Base-by-base conservation (phyloP, 1,140 invertebrate genomes). In the Drosophila tristis region DNA sequence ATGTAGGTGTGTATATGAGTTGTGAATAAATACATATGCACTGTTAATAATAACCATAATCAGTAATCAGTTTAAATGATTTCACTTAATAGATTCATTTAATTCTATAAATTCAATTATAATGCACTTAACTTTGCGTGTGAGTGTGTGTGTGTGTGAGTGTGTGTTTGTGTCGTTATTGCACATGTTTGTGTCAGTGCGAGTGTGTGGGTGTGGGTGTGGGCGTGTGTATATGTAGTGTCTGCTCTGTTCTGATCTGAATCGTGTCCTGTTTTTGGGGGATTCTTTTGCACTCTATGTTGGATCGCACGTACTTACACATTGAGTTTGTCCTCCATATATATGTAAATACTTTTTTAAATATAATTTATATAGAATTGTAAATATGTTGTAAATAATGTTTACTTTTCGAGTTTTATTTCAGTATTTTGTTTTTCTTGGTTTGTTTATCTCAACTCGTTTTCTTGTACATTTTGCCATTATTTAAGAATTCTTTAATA, bases 91-190 rank as follows among this genome's bases (percentile, higher is more conserved):
- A 82, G 63, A 63, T 71, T 85, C 61, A 64, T 80, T 87, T 89
- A 87, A 84, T 66, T 87, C 84, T 87, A 89, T 87, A 87, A 87
- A 84, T 89, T 89, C 84, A 89, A 89, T 90, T 90, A 80, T 89
- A 89, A 89, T 89, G 84, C 84, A 89, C 84, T 89, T 89, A 89
- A 89, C 76, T 87, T 85, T 80, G 74, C 74, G 74, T 77, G 65
- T 66, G 31, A 61, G 65, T 75, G 62, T 65, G 31, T 68, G 57
- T 74, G 35, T 64, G 42, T 55, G 45, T 63, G 16, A 0, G 23
- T 58, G 20, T 60, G 23, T 35, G 53, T 78, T n/a, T 51, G 29
- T 67, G 54, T 57, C 42, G 31, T 45, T 48, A 61, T 70, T 77
- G 74, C 54, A 62, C 74, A 62, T 71, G 11, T 62, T 45, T 59